Percentiles rank a stretch among this genome's conserved stretches.
Conservation (phyloP, 1,140 invertebrate species). For the Bombus turneri region DNA sequence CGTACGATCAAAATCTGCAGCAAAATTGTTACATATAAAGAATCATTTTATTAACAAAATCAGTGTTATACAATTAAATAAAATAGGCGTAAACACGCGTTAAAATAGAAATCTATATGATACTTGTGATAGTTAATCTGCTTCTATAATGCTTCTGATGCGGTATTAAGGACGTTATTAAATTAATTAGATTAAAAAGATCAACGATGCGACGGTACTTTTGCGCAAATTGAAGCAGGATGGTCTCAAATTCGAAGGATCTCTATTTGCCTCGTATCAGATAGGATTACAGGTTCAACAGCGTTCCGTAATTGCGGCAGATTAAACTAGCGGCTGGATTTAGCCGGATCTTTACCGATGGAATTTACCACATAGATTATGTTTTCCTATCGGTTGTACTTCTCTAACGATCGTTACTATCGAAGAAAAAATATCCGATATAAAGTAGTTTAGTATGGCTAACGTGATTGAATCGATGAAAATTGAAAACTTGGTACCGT, state of each 20-base stretch:
- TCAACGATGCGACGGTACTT: too few species aligned
- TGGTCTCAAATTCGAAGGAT: slow-evolving; percentile 8
- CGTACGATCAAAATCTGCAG: too few species aligned
- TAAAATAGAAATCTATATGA: too few species aligned
- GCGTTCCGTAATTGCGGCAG: slow-evolving; percentile 40
- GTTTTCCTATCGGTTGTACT: not conserved
- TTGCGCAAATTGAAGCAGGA: not conserved
- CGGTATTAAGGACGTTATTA: not conserved
- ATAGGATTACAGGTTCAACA: slow-evolving; percentile 43
- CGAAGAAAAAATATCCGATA: not conserved
- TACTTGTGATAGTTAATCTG: too few species aligned
- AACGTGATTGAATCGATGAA: too few species aligned
- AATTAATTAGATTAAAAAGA: not conserved
- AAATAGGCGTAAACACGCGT: too few species aligned
- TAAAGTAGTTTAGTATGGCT: too few species aligned
- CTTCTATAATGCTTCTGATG: too few species aligned
- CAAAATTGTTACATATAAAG: too few species aligned
- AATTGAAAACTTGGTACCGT: too few species aligned
- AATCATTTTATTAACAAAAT: too few species aligned
- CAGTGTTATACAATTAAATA: fast-evolving
- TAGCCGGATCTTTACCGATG: slow-evolving; percentile 18
- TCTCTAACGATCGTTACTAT: not conserved
- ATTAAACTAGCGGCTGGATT: slow-evolving; percentile 28
- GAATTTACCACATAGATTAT: slow-evolving; percentile 3
- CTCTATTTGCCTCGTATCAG: slow-evolving; percentile 37